Conservation (phyloP, 64 coral and sea anemone genomes). For the Astreopora myriophthalma region DNA sequence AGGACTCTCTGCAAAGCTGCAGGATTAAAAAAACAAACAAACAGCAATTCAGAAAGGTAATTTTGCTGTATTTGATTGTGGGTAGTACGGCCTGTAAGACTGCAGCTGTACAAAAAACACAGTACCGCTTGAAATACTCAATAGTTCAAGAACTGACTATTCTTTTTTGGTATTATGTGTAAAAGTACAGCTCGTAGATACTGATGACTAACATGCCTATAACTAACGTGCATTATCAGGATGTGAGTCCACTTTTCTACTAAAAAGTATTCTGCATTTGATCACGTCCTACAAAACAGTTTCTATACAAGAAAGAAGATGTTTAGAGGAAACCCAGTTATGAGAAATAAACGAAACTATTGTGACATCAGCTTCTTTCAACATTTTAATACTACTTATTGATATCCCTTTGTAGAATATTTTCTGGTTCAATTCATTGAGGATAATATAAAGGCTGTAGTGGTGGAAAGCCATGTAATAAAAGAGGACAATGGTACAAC, state of each 20-base stretch:
- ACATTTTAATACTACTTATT: not conserved
- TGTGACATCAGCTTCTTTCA: not conserved
- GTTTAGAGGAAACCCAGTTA: not conserved
- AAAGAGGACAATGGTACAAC: constrained; percentile 18
- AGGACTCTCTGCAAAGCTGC: not conserved
- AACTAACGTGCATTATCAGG: too few relatives aligned
- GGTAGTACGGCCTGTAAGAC: not conserved
- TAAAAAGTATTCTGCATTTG: too few relatives aligned
- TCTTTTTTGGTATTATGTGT: not conserved
- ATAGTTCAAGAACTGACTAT: not conserved
- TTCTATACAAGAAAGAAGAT: too few relatives aligned
- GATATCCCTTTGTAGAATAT: not conserved
- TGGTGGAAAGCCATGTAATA: not conserved
- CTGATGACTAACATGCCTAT: too few relatives aligned
- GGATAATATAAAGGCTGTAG: constrained; percentile 22
- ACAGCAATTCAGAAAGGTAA: not conserved
- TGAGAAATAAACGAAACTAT: not conserved
- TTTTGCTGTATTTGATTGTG: not conserved
- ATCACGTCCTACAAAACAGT: too few relatives aligned
- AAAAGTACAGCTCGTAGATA: too few relatives aligned
- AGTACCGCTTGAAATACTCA: too few relatives aligned
- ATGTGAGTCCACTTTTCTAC: too few relatives aligned
- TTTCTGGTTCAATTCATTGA: constrained; percentile 41
- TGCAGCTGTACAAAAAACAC: too few relatives aligned
- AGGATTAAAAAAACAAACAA: not conserved